These are phyloP conservation scores for Drymonia ruficornis DNA, from an alignment of 2,888 invertebrate species.

Conservation along the genomic window DNA sequence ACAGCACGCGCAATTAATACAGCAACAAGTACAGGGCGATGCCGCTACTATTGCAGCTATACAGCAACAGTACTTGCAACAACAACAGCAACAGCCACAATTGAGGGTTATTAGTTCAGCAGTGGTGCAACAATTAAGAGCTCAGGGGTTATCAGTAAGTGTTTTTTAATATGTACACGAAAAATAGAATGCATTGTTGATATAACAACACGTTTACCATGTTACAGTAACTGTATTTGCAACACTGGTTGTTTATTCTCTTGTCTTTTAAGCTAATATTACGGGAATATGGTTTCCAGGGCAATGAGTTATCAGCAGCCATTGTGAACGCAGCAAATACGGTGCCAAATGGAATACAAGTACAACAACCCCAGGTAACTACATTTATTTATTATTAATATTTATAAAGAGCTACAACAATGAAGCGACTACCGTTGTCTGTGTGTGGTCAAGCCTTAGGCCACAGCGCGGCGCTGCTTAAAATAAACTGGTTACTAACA, in stretches of 20 bases:
- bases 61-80: constrained; percentile 78
- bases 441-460: too few species aligned
- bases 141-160: constrained; percentile 80
- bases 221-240: background rate
- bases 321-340: constrained; percentile 78
- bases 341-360: constrained; percentile 77
- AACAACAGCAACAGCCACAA: constrained; percentile 83
- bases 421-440: too few species aligned
- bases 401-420: too few species aligned
- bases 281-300: constrained; percentile 56
- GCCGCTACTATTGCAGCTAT: constrained; percentile 78
- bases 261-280: background rate
- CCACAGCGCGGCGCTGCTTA: too few species aligned
- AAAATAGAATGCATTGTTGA: background rate
- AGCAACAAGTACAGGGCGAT: constrained; percentile 75
- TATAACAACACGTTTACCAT: background rate
- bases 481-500: too few species aligned
- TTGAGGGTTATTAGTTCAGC: constrained; percentile 85
- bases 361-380: constrained; percentile 78
- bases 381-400: background rate
- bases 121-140: constrained; percentile 84
- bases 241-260: background rate
- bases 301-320: constrained; percentile 80
- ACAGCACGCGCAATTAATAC: constrained; percentile 67
- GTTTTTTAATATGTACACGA: background rate